phyloP scores from a whole-genome alignment of 1,140 invertebrate species.

The Apis cerana region DNA sequence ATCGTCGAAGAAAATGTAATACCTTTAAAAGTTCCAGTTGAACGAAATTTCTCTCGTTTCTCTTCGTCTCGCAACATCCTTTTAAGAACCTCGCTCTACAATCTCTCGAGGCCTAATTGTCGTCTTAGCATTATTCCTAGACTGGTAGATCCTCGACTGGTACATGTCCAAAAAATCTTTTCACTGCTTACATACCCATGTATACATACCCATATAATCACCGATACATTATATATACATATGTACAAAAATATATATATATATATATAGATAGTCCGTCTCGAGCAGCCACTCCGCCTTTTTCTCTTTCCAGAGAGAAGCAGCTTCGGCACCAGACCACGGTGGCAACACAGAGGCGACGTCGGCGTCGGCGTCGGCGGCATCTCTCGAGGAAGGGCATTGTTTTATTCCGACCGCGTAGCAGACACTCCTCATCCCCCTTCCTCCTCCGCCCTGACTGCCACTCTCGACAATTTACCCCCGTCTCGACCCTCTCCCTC shows the following conservation, averaged over 20 bases:
- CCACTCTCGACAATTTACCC: conserved; percentile 76
- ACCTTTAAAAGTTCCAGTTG: too few species aligned
- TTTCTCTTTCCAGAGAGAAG: conserved; percentile 70
- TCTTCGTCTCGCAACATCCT: too few species aligned
- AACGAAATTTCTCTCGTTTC: too few species aligned
- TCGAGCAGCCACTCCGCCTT: conserved; percentile 77
- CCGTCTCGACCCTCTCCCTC: conserved; percentile 39
- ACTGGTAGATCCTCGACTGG: conserved; percentile 16
- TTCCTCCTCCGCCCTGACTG: conserved; percentile 65
- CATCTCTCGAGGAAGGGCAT: conserved; percentile 77
- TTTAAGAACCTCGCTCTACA: background rate
- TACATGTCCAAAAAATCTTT: conserved; percentile 42
- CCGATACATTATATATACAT: background rate
- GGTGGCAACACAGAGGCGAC: conserved; percentile 47
- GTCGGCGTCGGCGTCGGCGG: conserved; percentile 60
- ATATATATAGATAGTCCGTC: conserved; percentile 62
- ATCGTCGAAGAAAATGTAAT: too few species aligned
- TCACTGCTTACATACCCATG: conserved; percentile 1
- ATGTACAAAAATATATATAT: conserved; percentile 6
- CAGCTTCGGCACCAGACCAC: conserved; percentile 54
- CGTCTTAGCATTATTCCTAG: conserved; percentile 27
- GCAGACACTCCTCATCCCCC: conserved; percentile 75
- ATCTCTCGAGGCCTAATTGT: conserved; percentile 32
- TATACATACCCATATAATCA: background rate
- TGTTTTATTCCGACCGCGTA: conserved; percentile 79